A percentile compares a stretch with the other conserved stretches of the same genome.
Conservation (phyloP, 1,140 invertebrate species). For the Mylabris phalerata region DNA sequence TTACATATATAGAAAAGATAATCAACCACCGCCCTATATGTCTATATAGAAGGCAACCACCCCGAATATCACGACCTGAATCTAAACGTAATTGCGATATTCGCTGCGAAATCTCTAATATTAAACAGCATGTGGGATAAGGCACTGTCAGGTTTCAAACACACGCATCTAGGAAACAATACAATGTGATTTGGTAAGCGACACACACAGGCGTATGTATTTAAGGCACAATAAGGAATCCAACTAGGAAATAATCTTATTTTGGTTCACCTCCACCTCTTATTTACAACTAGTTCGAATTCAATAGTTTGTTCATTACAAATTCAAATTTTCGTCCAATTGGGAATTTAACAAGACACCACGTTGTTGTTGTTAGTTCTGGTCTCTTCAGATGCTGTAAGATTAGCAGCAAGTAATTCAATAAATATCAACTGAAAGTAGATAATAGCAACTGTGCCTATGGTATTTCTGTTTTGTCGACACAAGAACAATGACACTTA, state of each 20-base stretch:
- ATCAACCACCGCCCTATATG: neutral
- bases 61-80: neutral
- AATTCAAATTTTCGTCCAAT: too few relatives aligned
- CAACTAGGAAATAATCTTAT: neutral
- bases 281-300: neutral
- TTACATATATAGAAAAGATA: neutral
- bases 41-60: neutral
- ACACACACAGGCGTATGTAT: slow-evolving; percentile 1
- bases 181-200: slow-evolving; percentile 10
- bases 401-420: slow-evolving; percentile 17
- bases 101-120: neutral
- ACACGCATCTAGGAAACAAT: neutral
- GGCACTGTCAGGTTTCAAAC: slow-evolving; percentile 2
- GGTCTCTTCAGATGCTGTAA: neutral
- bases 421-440: slow-evolving; percentile 20
- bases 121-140: neutral
- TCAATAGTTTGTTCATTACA: slow-evolving; percentile 1
- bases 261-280: neutral
- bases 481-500: slow-evolving; percentile 28
- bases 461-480: slow-evolving; percentile 25
- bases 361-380: too few relatives aligned
- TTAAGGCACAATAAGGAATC: slow-evolving; percentile 6
- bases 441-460: slow-evolving; percentile 23
- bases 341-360: too few relatives aligned
- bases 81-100: neutral